Percentiles rank a stretch among this genome's conserved stretches.
Conservation (phyloP, 1,140 invertebrate species). For the Brachionus rubens region DNA sequence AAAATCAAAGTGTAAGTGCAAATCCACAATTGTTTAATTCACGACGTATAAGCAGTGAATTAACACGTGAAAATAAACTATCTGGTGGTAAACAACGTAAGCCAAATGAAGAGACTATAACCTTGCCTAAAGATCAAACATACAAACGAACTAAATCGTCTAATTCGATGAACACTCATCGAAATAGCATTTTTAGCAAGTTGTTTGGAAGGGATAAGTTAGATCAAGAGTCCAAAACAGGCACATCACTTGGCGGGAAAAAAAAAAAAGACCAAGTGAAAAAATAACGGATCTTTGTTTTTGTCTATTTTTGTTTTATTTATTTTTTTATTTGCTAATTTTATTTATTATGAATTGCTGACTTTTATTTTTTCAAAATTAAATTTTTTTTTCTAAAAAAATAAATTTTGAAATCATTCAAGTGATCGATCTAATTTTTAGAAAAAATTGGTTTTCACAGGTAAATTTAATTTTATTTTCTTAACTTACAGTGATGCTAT, state of each 20-base stretch:
- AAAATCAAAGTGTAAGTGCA: conserved; percentile 8
- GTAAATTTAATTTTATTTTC: no score
- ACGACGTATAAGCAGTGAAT: neutral
- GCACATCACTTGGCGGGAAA: neutral
- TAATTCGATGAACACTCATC: neutral
- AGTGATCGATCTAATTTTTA: no score
- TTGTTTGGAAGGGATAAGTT: neutral
- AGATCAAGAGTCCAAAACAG: neutral
- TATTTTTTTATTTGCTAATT: neutral
- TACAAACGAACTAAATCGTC: conserved; percentile 9
- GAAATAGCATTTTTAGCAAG: neutral
- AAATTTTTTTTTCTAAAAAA: no score
- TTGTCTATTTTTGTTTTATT: conserved; percentile 4
- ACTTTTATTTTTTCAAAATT: no score
- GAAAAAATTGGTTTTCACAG: no score
- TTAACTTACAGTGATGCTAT: no score
- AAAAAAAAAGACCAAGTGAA: neutral
- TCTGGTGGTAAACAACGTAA: conserved; percentile 14
- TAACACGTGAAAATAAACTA: conserved; percentile 13
- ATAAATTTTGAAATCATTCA: no score
- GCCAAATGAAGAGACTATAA: conserved; percentile 20
- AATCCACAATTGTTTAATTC: neutral
- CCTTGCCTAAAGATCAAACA: neutral
- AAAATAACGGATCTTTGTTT: neutral
- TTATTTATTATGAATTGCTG: conserved; percentile 6